Percentiles rank a stretch among this genome's conserved stretches.
phyloP scores from a whole-genome alignment of 1,140 invertebrate species.

The Pararge aegeria region DNA sequence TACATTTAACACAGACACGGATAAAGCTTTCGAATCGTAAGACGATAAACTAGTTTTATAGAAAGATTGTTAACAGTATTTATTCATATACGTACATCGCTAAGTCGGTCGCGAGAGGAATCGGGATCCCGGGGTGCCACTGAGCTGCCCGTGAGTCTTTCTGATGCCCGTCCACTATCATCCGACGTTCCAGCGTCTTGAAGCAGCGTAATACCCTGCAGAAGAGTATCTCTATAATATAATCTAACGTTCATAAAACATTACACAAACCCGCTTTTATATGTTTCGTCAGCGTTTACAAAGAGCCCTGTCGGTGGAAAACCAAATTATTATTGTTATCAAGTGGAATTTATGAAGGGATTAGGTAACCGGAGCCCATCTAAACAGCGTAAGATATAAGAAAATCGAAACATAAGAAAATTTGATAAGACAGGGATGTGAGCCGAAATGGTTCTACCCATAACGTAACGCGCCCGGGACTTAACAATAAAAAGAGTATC shows the following conservation, averaged over 20 bases:
- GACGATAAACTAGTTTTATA: conserved; percentile 8
- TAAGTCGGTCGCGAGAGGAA: conserved; percentile 89
- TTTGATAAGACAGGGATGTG: conserved; percentile 59
- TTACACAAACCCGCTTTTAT: background rate
- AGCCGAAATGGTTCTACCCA: conserved; percentile 39
- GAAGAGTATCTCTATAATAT: conserved; percentile 21
- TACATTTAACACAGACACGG: conserved; percentile 14
- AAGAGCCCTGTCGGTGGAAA: background rate
- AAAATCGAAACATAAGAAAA: conserved; percentile 50
- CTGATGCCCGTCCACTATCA: conserved; percentile 88
- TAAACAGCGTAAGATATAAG: background rate
- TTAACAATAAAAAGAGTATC: conserved; percentile 74
- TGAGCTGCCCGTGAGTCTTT: conserved; percentile 86
- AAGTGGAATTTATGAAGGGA: background rate
- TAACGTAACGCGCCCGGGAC: conserved; percentile 60
- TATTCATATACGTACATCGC: conserved; percentile 84
- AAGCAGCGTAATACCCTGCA: conserved; percentile 83
- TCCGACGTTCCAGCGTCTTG: conserved; percentile 88
- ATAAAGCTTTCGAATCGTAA: conserved; percentile 11
- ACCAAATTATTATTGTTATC: background rate
- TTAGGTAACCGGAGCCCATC: background rate
- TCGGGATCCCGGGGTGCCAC: conserved; percentile 86
- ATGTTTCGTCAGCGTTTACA: background rate
- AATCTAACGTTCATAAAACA: conserved; percentile 25
- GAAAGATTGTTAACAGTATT: conserved; percentile 1